These are phyloP conservation scores for Diphyllodes magnificus DNA, from an alignment of 2,113 vertebrate genomes.

Conservation along the genomic window DNA sequence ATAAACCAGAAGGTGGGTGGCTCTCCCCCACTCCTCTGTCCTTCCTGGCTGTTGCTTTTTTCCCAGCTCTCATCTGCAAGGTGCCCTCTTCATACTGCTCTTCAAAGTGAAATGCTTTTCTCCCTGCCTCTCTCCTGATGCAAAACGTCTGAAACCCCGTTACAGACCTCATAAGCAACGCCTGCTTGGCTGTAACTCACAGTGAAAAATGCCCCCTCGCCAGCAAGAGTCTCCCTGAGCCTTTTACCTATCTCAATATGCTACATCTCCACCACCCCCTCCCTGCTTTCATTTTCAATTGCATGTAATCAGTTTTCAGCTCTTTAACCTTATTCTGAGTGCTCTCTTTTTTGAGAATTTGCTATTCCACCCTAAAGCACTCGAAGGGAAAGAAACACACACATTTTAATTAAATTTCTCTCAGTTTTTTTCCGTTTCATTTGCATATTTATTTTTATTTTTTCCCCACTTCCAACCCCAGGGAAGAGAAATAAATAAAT, in stretches of 20 bases:
- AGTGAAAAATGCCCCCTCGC: slow-evolving; percentile 40
- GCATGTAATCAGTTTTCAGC: slow-evolving; percentile 60
- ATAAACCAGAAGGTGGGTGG: not conserved
- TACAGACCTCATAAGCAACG: not conserved
- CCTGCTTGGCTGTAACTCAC: not conserved
- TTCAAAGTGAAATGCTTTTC: slow-evolving; percentile 21
- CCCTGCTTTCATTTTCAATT: slow-evolving; percentile 64
- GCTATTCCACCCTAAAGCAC: slow-evolving; percentile 63
- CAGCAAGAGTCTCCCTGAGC: not conserved
- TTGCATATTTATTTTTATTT: slow-evolving; percentile 59
- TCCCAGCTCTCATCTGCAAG: not conserved
- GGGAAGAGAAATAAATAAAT: slow-evolving; percentile 37
- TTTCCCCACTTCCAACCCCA: not conserved
- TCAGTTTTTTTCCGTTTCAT: slow-evolving; percentile 33
- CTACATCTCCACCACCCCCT: not conserved
- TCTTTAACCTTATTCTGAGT: slow-evolving; percentile 67
- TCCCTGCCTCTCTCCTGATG: not conserved
- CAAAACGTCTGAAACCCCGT: not conserved
- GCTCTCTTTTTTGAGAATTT: slow-evolving; percentile 64
- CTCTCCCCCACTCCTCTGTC: not conserved
- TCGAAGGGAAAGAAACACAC: slow-evolving; percentile 61
- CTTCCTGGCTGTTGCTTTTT: not conserved
- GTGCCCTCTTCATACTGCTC: slow-evolving; percentile 34
- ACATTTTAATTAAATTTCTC: slow-evolving; percentile 70
- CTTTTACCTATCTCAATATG: slow-evolving; percentile 24